phyloP scores from a whole-genome alignment of 2,113 vertebrate genomes.

The Bubalus kerabau region DNA sequence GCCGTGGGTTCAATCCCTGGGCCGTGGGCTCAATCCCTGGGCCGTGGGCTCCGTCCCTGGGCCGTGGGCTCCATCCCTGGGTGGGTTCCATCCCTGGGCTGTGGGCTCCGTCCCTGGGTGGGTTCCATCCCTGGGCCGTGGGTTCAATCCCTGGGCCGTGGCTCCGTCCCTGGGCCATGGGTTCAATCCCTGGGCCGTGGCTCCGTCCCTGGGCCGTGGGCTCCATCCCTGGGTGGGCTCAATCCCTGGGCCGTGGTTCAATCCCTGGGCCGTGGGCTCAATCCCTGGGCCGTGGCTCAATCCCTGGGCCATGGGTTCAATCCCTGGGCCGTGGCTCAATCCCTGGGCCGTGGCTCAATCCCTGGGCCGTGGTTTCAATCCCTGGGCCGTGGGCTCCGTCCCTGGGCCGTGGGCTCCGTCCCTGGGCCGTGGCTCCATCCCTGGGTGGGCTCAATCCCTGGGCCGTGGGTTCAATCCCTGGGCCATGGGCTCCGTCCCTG shows the following conservation, averaged over 20 bases:
- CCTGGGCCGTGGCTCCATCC: no score
- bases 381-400: no score
- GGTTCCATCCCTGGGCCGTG: accelerated
- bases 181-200: no score
- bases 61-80: accelerated
- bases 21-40: no score
- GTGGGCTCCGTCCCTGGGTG: accelerated
- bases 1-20: no score
- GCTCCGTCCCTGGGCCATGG: no score
- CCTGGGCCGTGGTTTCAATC: accelerated
- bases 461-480: accelerated
- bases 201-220: accelerated
- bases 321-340: no score
- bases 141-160: accelerated
- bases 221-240: accelerated
- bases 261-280: accelerated
- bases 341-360: accelerated
- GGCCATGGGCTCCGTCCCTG: no score
- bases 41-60: accelerated
- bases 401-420: no score
- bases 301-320: accelerated
- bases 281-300: no score
- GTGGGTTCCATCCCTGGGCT: accelerated
- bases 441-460: accelerated
- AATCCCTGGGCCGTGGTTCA: accelerated